Conservation (phyloP, 2,113 vertebrate species). For the Acanthisitta chloris region DNA sequence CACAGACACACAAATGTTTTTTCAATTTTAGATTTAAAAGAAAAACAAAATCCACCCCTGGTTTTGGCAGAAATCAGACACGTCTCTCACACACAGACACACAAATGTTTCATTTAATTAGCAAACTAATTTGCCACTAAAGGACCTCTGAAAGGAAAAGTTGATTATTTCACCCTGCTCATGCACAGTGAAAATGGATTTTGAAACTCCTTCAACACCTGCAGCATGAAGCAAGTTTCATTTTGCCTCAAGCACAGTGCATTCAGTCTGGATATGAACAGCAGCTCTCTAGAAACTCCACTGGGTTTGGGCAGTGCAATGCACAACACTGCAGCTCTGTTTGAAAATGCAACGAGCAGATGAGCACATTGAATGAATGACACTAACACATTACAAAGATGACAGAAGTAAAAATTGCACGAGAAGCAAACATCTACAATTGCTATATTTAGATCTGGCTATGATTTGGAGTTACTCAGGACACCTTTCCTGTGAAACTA, state of each 20-base stretch:
- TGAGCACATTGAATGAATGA: neutral
- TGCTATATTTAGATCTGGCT: neutral
- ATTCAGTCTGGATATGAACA: neutral
- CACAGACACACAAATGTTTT: neutral
- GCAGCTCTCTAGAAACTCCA: neutral
- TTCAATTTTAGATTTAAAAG: neutral
- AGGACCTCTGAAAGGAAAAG: neutral
- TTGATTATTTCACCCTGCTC: neutral
- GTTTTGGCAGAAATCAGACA: neutral
- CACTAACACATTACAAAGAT: neutral
- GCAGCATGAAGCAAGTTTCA: neutral
- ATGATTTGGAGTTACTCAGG: neutral
- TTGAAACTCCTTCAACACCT: neutral
- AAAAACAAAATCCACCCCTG: neutral
- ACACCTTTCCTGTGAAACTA: neutral
- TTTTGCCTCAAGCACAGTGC: neutral
- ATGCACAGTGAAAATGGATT: neutral
- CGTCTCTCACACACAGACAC: neutral
- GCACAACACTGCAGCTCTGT: neutral
- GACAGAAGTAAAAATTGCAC: neutral
- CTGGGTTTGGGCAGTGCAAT: rapidly evolving
- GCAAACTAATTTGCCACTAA: neutral
- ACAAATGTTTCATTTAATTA: neutral
- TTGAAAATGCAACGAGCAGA: neutral
- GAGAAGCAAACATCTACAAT: neutral